A percentile compares a stretch with the other conserved stretches of the same genome.
These are phyloP conservation scores for Astyanax mexicanus DNA, from an alignment of 2,797 vertebrate genomes.

Conservation along the genomic window DNA sequence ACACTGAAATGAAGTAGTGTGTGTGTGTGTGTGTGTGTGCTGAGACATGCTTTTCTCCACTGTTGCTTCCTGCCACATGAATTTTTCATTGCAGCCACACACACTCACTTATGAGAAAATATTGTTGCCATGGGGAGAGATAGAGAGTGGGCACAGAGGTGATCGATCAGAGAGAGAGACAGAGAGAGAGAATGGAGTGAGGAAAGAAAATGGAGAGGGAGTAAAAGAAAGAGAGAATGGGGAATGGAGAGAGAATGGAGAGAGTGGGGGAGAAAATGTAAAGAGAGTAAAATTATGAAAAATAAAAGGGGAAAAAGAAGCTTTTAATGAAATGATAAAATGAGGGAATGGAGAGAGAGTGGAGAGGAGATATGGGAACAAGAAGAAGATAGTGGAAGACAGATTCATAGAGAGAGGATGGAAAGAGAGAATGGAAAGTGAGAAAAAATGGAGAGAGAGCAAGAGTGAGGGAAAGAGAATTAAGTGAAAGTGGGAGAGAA, in stretches of 20 bases:
- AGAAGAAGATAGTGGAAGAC: neutral
- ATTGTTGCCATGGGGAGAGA: conserved; percentile 57
- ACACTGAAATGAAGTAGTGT: conserved; percentile 67
- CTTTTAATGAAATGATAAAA: too few species aligned
- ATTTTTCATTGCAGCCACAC: conserved; percentile 70
- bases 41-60: conserved; percentile 18
- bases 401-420: neutral
- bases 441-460: neutral
- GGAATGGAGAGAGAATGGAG: neutral
- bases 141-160: conserved; percentile 46
- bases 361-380: neutral
- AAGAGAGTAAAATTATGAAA: neutral
- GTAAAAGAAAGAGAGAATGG: neutral
- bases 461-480: neutral
- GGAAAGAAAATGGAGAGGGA: neutral
- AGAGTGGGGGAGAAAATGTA: neutral
- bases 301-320: neutral
- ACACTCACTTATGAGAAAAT: conserved; percentile 63
- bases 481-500: neutral
- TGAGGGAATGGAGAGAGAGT: too few species aligned
- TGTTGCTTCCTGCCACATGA: conserved; percentile 58
- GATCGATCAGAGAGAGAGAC: conserved; percentile 36
- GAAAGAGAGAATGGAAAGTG: neutral
- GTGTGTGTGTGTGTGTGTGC: conserved; percentile 5
- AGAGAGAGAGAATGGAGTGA: neutral